Conservation (phyloP, 64 coral and sea anemone genomes). For the Dendronephthya gigantea region DNA sequence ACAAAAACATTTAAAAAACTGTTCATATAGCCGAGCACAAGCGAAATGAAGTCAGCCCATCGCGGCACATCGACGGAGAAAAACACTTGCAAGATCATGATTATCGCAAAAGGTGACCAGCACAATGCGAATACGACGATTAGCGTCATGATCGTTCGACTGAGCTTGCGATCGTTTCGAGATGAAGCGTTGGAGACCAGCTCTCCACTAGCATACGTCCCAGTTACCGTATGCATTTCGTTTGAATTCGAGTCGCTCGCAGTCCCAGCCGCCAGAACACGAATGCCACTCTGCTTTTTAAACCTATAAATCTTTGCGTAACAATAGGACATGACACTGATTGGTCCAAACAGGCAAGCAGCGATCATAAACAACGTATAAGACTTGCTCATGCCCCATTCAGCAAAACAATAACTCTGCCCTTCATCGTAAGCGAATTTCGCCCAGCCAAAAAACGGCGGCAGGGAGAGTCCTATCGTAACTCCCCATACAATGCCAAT, state of each 20-base stretch:
- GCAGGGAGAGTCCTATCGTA: conserved; percentile 33
- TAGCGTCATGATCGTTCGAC: conserved; percentile 24
- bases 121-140: conserved; percentile 36
- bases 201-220: neutral
- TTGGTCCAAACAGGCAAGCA: conserved; percentile 46
- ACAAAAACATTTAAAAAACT: conserved; percentile 40
- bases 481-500: conserved; percentile 48
- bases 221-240: neutral
- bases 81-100: conserved; percentile 26
- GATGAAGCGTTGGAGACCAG: neutral
- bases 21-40: conserved; percentile 50
- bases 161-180: neutral
- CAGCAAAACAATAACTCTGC: conserved; percentile 53
- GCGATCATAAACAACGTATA: conserved; percentile 58
- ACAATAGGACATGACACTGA: conserved; percentile 30
- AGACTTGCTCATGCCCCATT: conserved; percentile 27
- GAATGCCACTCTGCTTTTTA: neutral
- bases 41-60: conserved; percentile 10
- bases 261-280: neutral
- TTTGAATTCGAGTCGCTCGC: neutral
- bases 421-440: conserved; percentile 33
- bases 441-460: conserved; percentile 67
- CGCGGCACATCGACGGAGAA: neutral
- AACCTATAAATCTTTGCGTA: conserved; percentile 34
- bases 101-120: conserved; percentile 44